These are phyloP conservation scores for Pocillopora grandis DNA, from an alignment of 92 coral and sea anemone species.

Conservation along the genomic window DNA sequence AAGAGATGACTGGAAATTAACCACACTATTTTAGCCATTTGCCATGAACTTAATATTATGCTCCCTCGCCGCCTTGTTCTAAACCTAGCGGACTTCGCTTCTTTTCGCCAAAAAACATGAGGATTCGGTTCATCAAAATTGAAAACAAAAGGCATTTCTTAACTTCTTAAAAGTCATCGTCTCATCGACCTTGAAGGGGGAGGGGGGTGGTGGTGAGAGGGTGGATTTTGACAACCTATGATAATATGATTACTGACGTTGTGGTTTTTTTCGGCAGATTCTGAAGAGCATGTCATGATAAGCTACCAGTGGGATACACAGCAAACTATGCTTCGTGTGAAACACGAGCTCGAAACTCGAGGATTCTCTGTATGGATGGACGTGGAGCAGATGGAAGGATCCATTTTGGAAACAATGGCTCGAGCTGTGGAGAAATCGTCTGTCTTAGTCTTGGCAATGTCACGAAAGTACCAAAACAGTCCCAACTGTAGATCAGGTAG, in stretches of 20 bases:
- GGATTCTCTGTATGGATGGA: conserved; percentile 73
- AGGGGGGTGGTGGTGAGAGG: not conserved
- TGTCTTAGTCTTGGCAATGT: conserved; percentile 56
- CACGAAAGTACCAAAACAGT: conserved; percentile 73
- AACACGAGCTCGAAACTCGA: conserved; percentile 46
- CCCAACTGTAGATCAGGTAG: conserved; percentile 75
- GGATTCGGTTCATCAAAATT: no score
- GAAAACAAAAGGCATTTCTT: no score
- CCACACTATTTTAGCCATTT: no score
- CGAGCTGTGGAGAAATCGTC: conserved; percentile 73
- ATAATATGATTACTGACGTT: not conserved
- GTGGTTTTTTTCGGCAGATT: conserved; percentile 24
- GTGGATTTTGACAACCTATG: not conserved
- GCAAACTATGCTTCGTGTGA: conserved; percentile 52
- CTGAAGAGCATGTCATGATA: conserved; percentile 60
- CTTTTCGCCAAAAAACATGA: no score
- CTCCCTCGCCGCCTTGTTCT: no score
- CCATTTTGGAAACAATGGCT: conserved; percentile 75
- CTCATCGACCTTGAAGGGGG: not conserved
- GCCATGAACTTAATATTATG: no score
- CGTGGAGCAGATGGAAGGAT: conserved; percentile 72
- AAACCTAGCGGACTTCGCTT: no score
- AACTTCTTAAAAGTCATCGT: no score
- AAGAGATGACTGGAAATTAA: no score
- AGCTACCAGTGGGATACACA: conserved; percentile 82